Base-by-base conservation (phyloP, 2,797 vertebrate species). In the Myripristis murdjan region DNA sequence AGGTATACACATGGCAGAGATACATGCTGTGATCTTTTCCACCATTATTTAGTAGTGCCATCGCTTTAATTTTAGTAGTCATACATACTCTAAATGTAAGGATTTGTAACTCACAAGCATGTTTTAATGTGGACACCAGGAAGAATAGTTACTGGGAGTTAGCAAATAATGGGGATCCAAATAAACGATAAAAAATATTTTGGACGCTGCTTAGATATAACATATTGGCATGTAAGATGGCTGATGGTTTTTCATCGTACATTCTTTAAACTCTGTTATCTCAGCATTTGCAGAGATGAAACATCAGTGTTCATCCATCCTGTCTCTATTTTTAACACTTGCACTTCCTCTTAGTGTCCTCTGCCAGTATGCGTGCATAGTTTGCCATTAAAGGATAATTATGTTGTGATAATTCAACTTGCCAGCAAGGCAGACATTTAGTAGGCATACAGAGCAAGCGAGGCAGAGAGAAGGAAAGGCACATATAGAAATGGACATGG, bases 281-380 rank as follows among this genome's bases (percentile, higher is more conserved):
- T 74, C 48, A 44, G 26, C 61, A 48, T 53, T 48, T 60, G 39
- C 37, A 70, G 48, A 65, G 48, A 64, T 79, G 52, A 75, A 66
- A 79, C 41, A 33, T 69, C 69, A 51, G 43, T 48, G 28, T 68
- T 80, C 79, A 74, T 60, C 76, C 59, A 46, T 26, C 65, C 15
- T 70, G n/a, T n/a, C n/a, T 4, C 41, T 60, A 57, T 53, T 57
- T 39, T 49, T 71, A 6, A 54, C 66, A 71, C 56, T 46, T 62
- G 35, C 57, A 33, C 47, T 46, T 52, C 68, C 31, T 56, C 51
- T 65, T 56, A 5, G 51, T 46, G 48, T 73, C 52, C 20, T 65
- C 28, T 63, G 58, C 66, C 63, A 52, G 35, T 28, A 11, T 62
- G 35, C 57, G 54, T 54, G 7, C 6, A 74, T 72, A 39, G 70